A percentile compares a stretch with the other conserved stretches of the same genome.
Conservation (phyloP, 2,797 vertebrate genomes). For the Bovichtus diacanthus region DNA sequence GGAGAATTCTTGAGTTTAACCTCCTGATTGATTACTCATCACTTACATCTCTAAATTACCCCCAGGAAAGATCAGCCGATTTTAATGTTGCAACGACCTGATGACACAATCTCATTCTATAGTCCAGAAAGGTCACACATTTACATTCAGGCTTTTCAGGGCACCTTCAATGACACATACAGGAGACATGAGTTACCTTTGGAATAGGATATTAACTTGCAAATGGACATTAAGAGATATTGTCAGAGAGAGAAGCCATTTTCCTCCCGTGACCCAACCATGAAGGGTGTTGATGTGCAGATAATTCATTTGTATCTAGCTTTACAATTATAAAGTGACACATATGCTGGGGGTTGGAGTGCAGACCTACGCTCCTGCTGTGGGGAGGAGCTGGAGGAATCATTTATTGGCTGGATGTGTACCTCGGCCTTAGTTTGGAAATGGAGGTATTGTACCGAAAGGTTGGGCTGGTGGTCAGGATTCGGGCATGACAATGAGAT, state of each 20-base stretch:
- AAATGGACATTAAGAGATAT: slow-evolving; percentile 8
- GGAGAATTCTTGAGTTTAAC: not conserved
- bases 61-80: not conserved
- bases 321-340: not conserved
- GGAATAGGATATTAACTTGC: not conserved
- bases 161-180: not conserved
- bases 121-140: not conserved
- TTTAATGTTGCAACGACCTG: not conserved
- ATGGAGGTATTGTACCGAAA: not conserved
- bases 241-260: not conserved
- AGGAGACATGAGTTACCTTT: not conserved
- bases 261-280: not conserved
- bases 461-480: not conserved
- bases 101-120: not conserved
- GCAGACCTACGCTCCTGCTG: not conserved
- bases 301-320: slow-evolving; percentile 8
- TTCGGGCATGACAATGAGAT: not conserved
- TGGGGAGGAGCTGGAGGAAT: not conserved
- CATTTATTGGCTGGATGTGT: not conserved
- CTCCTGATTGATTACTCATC: not conserved
- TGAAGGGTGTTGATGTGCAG: slow-evolving; percentile 6
- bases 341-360: not conserved
- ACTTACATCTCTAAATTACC: not conserved
- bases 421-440: not conserved
- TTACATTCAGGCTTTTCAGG: not conserved